Conservation (phyloP, 2,888 invertebrate species). For the Cantharis rufa region DNA sequence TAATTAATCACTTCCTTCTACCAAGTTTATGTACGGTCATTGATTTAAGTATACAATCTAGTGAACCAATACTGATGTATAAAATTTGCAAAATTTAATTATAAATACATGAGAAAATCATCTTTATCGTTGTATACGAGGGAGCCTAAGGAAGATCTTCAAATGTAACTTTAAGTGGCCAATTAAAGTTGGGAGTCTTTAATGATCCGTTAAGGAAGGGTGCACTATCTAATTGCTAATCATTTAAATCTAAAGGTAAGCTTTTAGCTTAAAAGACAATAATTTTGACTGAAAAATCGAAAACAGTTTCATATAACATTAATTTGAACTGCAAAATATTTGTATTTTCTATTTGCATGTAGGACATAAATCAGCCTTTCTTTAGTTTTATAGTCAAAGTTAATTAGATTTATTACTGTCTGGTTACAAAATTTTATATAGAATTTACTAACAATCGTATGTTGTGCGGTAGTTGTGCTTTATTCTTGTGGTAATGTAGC, state of each 20-base stretch:
- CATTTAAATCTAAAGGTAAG: not conserved
- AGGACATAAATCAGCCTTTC: not conserved
- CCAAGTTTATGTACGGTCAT: not conserved
- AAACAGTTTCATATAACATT: not conserved
- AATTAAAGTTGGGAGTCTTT: not conserved
- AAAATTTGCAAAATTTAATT: not conserved
- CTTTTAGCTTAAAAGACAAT: no score
- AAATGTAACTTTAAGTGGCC: not conserved
- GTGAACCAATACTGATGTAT: not conserved
- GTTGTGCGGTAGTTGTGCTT: not conserved
- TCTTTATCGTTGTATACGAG: not conserved
- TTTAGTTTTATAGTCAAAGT: not conserved
- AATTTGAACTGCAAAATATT: not conserved
- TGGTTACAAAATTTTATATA: not conserved
- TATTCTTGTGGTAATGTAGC: not conserved
- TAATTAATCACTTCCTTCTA: not conserved
- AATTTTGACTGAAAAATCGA: no score
- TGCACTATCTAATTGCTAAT: not conserved
- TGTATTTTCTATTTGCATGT: not conserved
- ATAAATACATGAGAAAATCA: not conserved
- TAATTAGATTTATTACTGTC: not conserved
- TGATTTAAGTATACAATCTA: not conserved
- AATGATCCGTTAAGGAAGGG: not conserved
- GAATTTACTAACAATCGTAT: not conserved
- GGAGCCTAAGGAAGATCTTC: not conserved